Evolutionary conservation across 2,797 vertebrate genomes (phyloP).

Genomic region (Sardinella longiceps): DNA sequence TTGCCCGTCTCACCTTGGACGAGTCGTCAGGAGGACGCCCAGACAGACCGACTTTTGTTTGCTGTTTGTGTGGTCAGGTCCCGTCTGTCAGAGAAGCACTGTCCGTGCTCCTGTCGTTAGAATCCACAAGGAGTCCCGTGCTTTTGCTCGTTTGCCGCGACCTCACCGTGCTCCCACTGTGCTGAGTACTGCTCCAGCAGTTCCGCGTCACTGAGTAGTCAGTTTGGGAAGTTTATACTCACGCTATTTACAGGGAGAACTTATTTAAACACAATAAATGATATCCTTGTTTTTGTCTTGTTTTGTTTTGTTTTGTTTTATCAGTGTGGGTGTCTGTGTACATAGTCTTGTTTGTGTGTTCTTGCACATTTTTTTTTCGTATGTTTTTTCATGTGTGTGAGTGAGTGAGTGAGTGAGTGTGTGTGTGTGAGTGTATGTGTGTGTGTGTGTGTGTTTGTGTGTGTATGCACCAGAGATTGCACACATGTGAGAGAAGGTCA

Average conservation of each 20-base stretch:
- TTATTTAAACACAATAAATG: slow-evolving; percentile 35
- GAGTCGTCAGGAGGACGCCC: neutral
- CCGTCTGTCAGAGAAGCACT: neutral
- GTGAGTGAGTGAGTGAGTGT: slow-evolving; percentile 16
- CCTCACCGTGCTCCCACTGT: neutral
- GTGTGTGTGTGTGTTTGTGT: neutral
- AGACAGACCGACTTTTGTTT: neutral
- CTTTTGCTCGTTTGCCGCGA: neutral
- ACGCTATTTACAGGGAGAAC: slow-evolving; percentile 70
- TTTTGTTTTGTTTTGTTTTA: neutral
- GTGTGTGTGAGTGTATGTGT: slow-evolving; percentile 27
- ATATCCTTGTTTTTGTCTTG: neutral
- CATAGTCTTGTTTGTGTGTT: slow-evolving; percentile 7
- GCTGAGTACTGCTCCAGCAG: slow-evolving; percentile 37
- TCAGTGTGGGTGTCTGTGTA: neutral
- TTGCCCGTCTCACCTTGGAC: neutral
- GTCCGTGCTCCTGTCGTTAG: neutral
- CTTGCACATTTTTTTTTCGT: neutral
- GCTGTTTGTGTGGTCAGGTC: neutral
- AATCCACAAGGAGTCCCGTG: neutral
- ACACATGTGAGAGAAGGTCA: neutral
- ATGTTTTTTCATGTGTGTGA: neutral
- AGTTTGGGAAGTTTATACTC: slow-evolving; percentile 35
- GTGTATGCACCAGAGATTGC: neutral
- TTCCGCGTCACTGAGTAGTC: slow-evolving; percentile 45